Evolutionary conservation across 2,888 invertebrate genomes (phyloP).

Genomic region (Orthosia gracilis): DNA sequence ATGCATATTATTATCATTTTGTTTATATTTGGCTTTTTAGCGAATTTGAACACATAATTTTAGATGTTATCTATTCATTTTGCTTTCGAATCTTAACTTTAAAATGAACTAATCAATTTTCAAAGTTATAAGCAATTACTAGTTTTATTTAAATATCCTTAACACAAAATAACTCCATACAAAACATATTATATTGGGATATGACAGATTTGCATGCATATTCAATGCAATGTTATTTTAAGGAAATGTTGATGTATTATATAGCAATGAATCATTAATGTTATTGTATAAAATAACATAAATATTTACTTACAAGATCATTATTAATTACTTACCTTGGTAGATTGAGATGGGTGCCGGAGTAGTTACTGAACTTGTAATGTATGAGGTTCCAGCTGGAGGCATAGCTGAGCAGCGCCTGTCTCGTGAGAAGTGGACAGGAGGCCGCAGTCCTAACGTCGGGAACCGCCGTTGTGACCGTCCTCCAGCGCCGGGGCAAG

Average conservation of each 20-base stretch:
- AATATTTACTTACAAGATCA: not conserved
- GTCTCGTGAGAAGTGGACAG: slow-evolving; percentile 91
- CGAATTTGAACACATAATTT: not conserved
- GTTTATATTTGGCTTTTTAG: slow-evolving; percentile 3
- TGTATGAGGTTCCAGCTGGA: slow-evolving; percentile 97
- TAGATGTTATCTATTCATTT: not conserved
- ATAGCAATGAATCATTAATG: too few species aligned
- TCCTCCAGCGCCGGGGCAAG: slow-evolving; percentile 95
- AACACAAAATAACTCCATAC: not conserved
- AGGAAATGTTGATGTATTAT: too few species aligned
- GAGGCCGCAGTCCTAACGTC: slow-evolving; percentile 89
- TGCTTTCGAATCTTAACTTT: slow-evolving; percentile 14
- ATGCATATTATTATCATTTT: slow-evolving; percentile 26
- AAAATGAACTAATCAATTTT: not conserved
- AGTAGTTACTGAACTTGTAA: slow-evolving; percentile 97
- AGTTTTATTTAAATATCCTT: not conserved
- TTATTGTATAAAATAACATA: not conserved
- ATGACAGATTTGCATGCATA: not conserved
- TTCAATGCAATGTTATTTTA: not conserved
- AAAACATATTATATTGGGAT: not conserved
- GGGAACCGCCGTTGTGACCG: slow-evolving; percentile 92
- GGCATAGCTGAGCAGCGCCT: slow-evolving; percentile 94
- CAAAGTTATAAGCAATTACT: not conserved
- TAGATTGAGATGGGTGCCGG: slow-evolving; percentile 96
- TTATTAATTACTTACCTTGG: slow-evolving; percentile 92